Conservation (phyloP, 2,113 vertebrate species). For the Lathamus discolor region DNA sequence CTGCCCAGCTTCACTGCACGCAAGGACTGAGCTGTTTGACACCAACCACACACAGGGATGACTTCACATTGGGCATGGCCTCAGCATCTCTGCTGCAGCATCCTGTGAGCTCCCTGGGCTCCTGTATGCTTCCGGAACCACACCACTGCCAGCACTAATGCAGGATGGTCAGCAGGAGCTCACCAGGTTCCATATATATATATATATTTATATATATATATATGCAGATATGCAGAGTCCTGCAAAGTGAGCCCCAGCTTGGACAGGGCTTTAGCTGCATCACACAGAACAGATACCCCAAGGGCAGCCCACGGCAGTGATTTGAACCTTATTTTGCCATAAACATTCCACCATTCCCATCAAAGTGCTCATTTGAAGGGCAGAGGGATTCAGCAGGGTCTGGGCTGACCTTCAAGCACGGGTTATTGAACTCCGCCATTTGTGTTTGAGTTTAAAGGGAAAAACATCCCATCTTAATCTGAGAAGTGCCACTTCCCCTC, state of each 20-base stretch:
- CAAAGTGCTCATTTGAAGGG: neutral
- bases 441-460: neutral
- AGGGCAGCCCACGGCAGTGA: fast-evolving
- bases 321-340: neutral
- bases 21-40: neutral
- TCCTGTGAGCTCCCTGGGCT: fast-evolving
- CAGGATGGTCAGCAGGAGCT: neutral
- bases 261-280: neutral
- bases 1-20: neutral
- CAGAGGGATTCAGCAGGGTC: neutral
- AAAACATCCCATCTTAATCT: neutral
- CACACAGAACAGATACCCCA: too few relatives aligned
- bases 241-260: neutral
- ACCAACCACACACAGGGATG: neutral
- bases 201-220: fast-evolving
- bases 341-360: neutral
- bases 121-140: neutral
- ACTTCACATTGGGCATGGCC: fast-evolving
- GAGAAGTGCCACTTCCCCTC: conserved; percentile 25
- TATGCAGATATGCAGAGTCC: fast-evolving
- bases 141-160: neutral
- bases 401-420: fast-evolving
- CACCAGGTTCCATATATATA: neutral
- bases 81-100: neutral
- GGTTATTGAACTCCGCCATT: neutral